These are phyloP conservation scores for Pinctada fucata DNA, from an alignment of 2,888 invertebrate genomes.

Conservation along the genomic window DNA sequence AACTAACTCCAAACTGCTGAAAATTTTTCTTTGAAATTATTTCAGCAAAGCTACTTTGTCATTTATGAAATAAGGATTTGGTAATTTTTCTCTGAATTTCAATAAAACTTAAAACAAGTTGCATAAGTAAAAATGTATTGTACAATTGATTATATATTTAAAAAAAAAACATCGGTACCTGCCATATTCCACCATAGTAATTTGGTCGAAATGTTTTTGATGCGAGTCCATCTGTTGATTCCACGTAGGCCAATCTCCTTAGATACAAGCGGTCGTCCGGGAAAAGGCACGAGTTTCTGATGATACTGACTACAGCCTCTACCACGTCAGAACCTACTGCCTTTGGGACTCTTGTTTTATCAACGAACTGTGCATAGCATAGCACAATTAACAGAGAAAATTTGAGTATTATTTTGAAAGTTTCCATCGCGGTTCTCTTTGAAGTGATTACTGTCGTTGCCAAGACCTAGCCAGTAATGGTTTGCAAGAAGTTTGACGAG, in stretches of 20 bases:
- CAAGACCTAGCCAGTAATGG: too few relatives aligned
- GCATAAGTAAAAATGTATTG: too few relatives aligned
- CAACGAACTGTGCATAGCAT: constrained; percentile 29
- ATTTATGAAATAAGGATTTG: too few relatives aligned
- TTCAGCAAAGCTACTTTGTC: too few relatives aligned
- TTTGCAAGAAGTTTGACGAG: background rate
- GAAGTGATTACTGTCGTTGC: too few relatives aligned
- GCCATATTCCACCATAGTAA: constrained; percentile 67
- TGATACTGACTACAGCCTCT: constrained; percentile 48
- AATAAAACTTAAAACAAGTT: too few relatives aligned
- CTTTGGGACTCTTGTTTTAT: constrained; percentile 45
- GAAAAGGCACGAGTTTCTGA: constrained; percentile 55
- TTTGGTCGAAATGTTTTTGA: constrained; percentile 50
- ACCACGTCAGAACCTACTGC: constrained; percentile 53
- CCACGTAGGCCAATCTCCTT: constrained; percentile 62
- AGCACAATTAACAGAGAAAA: background rate
- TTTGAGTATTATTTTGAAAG: background rate
- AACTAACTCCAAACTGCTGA: too few relatives aligned
- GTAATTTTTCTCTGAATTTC: too few relatives aligned
- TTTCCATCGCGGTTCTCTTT: background rate
- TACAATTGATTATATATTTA: too few relatives aligned
- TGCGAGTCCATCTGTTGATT: constrained; percentile 56
- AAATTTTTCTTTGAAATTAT: too few relatives aligned
- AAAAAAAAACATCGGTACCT: constrained; percentile 45
- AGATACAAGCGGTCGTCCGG: constrained; percentile 59